These are phyloP conservation scores for Brachionus asplanchnoidis DNA, from an alignment of 1,140 invertebrate species.

Conservation along the genomic window DNA sequence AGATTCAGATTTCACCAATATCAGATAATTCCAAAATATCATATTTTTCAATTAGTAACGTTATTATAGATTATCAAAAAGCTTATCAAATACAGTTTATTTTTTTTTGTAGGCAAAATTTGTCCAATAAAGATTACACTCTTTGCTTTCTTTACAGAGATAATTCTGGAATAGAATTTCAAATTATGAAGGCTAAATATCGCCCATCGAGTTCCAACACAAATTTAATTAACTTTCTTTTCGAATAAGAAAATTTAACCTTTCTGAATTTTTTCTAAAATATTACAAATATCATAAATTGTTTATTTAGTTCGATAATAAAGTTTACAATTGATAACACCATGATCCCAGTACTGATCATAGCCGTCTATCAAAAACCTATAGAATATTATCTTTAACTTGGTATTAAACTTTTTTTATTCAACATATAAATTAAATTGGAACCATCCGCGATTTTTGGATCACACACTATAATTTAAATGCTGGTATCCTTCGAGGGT, in stretches of 20 bases:
- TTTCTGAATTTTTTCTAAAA: neutral
- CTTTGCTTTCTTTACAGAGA: neutral
- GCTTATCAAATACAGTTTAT: neutral
- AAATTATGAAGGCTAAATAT: neutral
- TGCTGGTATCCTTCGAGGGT: neutral
- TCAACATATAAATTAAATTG: neutral
- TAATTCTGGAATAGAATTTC: neutral
- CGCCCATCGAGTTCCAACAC: neutral
- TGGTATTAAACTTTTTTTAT: neutral
- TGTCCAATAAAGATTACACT: neutral
- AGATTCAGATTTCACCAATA: neutral
- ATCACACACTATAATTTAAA: neutral
- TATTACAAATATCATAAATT: neutral
- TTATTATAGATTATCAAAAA: neutral
- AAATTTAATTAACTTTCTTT: conserved; percentile 22
- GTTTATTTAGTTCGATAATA: conserved; percentile 13
- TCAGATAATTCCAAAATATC: neutral
- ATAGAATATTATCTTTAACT: neutral
- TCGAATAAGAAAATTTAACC: neutral
- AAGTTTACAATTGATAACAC: neutral
- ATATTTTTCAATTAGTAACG: neutral
- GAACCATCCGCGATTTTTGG: neutral
- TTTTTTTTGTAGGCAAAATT: neutral
- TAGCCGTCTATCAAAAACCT: conserved; percentile 1
- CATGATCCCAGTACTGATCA: neutral